Evolutionary conservation across 2,888 invertebrate species (phyloP).

Genomic region (Polylopha cassiicola): DNA sequence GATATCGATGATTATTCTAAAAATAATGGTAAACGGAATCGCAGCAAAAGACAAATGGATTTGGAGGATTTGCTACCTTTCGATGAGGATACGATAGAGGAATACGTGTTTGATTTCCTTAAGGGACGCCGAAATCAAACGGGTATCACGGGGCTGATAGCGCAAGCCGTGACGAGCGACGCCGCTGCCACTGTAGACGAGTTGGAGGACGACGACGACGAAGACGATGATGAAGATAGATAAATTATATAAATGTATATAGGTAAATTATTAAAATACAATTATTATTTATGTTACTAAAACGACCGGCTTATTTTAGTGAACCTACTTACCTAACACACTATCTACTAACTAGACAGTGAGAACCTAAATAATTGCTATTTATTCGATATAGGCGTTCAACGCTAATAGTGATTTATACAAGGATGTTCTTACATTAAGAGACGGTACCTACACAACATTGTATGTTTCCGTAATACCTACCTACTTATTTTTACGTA

Average conservation of each 20-base stretch:
- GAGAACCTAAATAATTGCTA: too few species aligned
- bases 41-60: slow-evolving; percentile 55
- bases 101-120: slow-evolving; percentile 59
- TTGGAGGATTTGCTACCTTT: slow-evolving; percentile 65
- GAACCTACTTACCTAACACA: too few species aligned
- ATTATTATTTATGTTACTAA: slow-evolving; percentile 13
- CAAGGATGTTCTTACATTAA: too few species aligned
- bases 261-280: slow-evolving; percentile 18
- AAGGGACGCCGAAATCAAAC: slow-evolving; percentile 59
- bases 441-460: too few species aligned
- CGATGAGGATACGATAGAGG: slow-evolving; percentile 63
- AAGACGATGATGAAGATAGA: slow-evolving; percentile 43
- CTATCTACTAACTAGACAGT: too few species aligned
- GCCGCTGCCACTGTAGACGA: slow-evolving; percentile 38
- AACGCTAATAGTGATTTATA: too few species aligned
- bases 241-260: slow-evolving; percentile 29
- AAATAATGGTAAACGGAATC: slow-evolving; percentile 33
- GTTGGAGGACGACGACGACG: slow-evolving; percentile 25
- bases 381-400: too few species aligned
- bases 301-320: slow-evolving; percentile 22
- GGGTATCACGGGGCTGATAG: slow-evolving; percentile 57
- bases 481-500: too few species aligned
- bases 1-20: slow-evolving; percentile 44
- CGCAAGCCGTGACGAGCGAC: slow-evolving; percentile 59
- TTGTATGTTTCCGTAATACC: too few species aligned